These are phyloP conservation scores for Actinopyga echinites DNA, from an alignment of 53 echinoderm and acorn worm species.

Conservation along the genomic window DNA sequence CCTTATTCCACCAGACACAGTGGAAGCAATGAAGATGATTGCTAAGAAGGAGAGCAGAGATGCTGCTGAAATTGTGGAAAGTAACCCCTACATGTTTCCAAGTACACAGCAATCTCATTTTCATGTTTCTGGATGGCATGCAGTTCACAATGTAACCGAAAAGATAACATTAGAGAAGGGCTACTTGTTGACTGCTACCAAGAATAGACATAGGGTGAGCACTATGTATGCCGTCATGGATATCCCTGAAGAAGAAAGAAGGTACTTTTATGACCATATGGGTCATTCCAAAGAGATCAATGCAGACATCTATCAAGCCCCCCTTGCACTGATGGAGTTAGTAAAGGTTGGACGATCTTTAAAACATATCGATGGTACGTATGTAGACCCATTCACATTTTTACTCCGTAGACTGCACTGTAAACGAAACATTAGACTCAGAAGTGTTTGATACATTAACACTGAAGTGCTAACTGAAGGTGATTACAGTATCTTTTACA, in stretches of 20 bases:
- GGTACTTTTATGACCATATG: constrained; percentile 57
- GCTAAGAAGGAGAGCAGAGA: not conserved
- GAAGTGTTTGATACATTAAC: not conserved
- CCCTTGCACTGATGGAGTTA: constrained; percentile 50
- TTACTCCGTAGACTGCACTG: not conserved
- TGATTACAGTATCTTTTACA: not conserved
- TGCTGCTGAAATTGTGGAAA: constrained; percentile 1
- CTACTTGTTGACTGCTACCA: constrained; percentile 51
- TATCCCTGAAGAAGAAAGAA: constrained; percentile 35
- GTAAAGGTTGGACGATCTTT: constrained; percentile 43
- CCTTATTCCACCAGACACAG: constrained; percentile 56
- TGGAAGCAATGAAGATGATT: constrained; percentile 50
- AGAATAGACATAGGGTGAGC: constrained; percentile 58
- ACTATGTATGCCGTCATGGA: constrained; percentile 58
- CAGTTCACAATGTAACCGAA: not conserved
- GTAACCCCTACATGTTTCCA: constrained; percentile 1
- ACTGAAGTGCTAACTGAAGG: not conserved
- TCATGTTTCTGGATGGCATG: constrained; percentile 36
- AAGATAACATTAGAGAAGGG: constrained; percentile 1
- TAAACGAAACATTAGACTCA: not conserved
- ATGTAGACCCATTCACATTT: not conserved
- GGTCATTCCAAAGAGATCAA: constrained; percentile 64
- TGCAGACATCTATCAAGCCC: constrained; percentile 65
- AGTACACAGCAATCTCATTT: constrained; percentile 16
- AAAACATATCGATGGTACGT: constrained; percentile 11